Conservation (phyloP, 2,113 vertebrate species). For the Hymenochirus boettgeri region DNA sequence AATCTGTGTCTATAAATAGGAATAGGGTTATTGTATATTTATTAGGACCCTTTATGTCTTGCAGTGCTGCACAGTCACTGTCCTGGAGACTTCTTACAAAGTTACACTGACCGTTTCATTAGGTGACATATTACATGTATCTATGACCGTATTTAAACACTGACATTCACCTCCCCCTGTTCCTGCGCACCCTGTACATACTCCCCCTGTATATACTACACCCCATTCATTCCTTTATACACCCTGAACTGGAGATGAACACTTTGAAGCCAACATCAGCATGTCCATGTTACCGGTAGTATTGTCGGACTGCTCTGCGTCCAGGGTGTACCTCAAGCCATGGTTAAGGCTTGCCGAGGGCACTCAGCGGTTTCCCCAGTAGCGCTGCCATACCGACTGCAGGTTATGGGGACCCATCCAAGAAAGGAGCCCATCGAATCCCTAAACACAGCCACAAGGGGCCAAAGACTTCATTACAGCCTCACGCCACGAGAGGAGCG, state of each 20-base stretch:
- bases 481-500: slow-evolving; percentile 89
- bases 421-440: slow-evolving; percentile 87
- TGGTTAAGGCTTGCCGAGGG: slow-evolving; percentile 37
- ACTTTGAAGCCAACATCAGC: not conserved
- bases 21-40: too few relatives aligned
- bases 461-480: slow-evolving; percentile 91
- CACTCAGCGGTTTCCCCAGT: not conserved
- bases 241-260: not conserved
- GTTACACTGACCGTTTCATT: too few relatives aligned
- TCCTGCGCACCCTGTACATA: too few relatives aligned
- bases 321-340: slow-evolving; percentile 54
- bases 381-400: slow-evolving; percentile 44
- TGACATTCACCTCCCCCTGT: too few relatives aligned
- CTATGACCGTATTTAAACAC: too few relatives aligned
- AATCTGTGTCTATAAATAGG: too few relatives aligned
- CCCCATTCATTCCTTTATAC: not conserved
- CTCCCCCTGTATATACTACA: not conserved
- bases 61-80: too few relatives aligned
- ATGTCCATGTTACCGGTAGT: slow-evolving; percentile 57
- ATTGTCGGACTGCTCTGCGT: slow-evolving; percentile 55
- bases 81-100: too few relatives aligned
- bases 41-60: too few relatives aligned
- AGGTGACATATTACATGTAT: too few relatives aligned
- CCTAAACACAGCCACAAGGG: slow-evolving; percentile 82
- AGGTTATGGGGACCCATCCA: slow-evolving; percentile 82